Conservation (phyloP, 1,140 invertebrate genomes). For the Apis mellifera region Amel_HAv3.1 CM009931.2:624001-624500, state of each 20-base stretch:
- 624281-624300: too few species aligned
- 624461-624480: too few species aligned
- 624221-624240: slow-evolving; percentile 7
- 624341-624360: slow-evolving; percentile 7
- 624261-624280: slow-evolving; percentile 13
- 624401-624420: too few species aligned
- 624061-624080: slow-evolving; percentile 10
- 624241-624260: not conserved
- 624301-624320: slow-evolving; percentile 29
- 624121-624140: not conserved
- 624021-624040: too few species aligned
- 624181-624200: slow-evolving; percentile 27
- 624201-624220: slow-evolving; percentile 7
- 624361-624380: not conserved
- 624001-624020: too few species aligned
- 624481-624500: too few species aligned
- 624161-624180: slow-evolving; percentile 27
- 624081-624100: not conserved
- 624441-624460: too few species aligned
- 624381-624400: slow-evolving; percentile 10
- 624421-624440: too few species aligned
- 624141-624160: not conserved
- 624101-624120: not conserved
- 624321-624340: not conserved
- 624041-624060: too few species aligned